Conservation (phyloP, 2,113 vertebrate species). For the Eubucco bourcierii region DNA sequence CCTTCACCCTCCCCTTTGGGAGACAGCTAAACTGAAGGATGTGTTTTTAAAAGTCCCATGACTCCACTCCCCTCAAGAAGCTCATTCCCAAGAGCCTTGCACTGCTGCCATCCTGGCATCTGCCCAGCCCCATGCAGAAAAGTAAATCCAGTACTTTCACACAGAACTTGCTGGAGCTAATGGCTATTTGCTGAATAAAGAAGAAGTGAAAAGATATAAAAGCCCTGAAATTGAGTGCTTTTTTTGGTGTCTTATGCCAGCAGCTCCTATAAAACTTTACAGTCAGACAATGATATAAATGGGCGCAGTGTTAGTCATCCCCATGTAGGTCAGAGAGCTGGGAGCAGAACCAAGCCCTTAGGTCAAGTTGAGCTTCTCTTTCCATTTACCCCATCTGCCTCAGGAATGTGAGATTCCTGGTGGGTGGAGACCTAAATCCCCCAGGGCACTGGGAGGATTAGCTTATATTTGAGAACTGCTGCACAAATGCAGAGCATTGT, state of each 20-base stretch:
- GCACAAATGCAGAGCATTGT: conserved; percentile 26
- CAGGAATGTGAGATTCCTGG: conserved; percentile 30
- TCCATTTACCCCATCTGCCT: conserved; percentile 54
- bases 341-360: neutral
- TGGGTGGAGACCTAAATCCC: conserved; percentile 26
- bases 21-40: neutral
- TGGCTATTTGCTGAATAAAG: conserved; percentile 48
- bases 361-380: conserved; percentile 45
- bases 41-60: neutral
- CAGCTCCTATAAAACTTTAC: neutral
- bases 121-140: neutral
- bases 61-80: neutral
- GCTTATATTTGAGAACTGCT: conserved; percentile 14
- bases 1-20: neutral
- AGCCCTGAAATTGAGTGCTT: conserved; percentile 10
- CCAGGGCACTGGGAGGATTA: conserved; percentile 12
- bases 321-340: neutral
- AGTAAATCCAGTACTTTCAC: conserved; percentile 39
- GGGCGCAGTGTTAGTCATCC: neutral
- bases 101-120: conserved; percentile 29
- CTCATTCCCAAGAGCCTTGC: neutral
- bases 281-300: neutral
- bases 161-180: conserved; percentile 43
- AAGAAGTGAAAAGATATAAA: conserved; percentile 32
- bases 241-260: neutral